Evolutionary conservation across 2,888 invertebrate genomes (phyloP).

Genomic region (Liodrosophila aerea): DNA sequence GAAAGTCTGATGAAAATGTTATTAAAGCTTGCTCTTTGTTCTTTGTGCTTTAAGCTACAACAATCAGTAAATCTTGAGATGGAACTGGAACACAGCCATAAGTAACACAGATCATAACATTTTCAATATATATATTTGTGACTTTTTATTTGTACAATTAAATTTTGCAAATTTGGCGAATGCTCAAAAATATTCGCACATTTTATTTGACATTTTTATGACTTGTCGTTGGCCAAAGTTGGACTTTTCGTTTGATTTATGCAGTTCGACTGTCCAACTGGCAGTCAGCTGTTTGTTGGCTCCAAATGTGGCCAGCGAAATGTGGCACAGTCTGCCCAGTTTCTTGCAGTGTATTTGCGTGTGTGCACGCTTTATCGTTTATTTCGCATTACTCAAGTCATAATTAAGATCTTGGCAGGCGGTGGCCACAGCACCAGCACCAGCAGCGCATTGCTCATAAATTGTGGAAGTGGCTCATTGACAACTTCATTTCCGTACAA

Average conservation of each 20-base stretch:
- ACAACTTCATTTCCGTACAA: constrained; percentile 75
- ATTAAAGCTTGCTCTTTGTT: constrained; percentile 53
- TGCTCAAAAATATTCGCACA: constrained; percentile 71
- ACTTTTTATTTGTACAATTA: constrained; percentile 59
- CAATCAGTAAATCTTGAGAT: constrained; percentile 53
- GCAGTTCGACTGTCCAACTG: constrained; percentile 60
- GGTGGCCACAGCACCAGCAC: constrained; percentile 42
- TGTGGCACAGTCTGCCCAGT: constrained; percentile 2
- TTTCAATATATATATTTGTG: constrained; percentile 3
- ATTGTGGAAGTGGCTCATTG: constrained; percentile 77
- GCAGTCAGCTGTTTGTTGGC: constrained; percentile 22
- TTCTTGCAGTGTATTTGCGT: constrained; percentile 71
- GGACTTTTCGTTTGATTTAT: constrained; percentile 59
- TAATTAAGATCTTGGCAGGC: constrained; percentile 74
- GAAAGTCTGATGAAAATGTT: constrained; percentile 48
- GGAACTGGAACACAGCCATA: constrained; percentile 15
- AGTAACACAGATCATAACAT: too few relatives aligned
- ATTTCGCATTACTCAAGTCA: constrained; percentile 75
- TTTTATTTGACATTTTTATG: constrained; percentile 74
- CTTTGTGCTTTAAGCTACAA: constrained; percentile 9
- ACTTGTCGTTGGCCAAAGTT: constrained; percentile 37
- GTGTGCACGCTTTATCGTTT: constrained; percentile 75
- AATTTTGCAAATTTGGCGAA: constrained; percentile 73
- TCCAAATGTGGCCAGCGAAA: constrained; percentile 13
- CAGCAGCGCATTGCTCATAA: constrained; percentile 71